Evolutionary conservation across 2,113 vertebrate genomes (phyloP).

Genomic region (Axis porcinus): DNA sequence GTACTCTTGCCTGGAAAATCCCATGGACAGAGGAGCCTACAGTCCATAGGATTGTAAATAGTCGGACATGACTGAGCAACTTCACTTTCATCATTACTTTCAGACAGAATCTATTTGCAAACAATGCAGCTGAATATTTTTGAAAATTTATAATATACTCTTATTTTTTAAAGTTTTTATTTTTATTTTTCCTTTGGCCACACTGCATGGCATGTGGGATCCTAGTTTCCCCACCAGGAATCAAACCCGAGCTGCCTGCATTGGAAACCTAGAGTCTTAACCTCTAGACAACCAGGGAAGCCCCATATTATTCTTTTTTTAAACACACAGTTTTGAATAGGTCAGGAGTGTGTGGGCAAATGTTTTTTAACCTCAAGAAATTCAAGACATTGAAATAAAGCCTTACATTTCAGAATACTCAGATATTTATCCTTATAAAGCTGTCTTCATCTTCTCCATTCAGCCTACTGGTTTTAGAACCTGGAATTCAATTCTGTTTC

Average conservation of each 20-base stretch:
- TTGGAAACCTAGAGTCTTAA: background rate
- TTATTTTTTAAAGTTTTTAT: background rate
- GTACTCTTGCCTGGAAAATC: background rate
- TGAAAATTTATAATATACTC: background rate
- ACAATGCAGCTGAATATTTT: background rate
- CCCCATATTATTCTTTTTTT: background rate
- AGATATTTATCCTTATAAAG: background rate
- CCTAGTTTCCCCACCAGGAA: background rate
- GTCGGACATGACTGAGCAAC: accelerated
- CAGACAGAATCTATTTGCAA: background rate
- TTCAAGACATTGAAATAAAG: background rate
- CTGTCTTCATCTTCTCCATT: background rate
- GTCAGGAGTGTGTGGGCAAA: background rate
- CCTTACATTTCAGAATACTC: background rate
- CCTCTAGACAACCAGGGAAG: background rate
- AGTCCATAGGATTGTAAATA: background rate
- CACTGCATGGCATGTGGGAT: background rate
- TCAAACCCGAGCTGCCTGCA: background rate
- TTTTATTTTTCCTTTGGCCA: background rate
- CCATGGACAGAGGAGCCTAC: background rate
- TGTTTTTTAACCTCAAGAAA: background rate
- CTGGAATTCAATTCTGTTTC: background rate
- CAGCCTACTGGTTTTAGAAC: background rate
- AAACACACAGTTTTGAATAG: background rate
- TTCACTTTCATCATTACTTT: background rate